phyloP scores from a whole-genome alignment of 2,113 vertebrate genomes.

The Turdus rufiventris region DNA sequence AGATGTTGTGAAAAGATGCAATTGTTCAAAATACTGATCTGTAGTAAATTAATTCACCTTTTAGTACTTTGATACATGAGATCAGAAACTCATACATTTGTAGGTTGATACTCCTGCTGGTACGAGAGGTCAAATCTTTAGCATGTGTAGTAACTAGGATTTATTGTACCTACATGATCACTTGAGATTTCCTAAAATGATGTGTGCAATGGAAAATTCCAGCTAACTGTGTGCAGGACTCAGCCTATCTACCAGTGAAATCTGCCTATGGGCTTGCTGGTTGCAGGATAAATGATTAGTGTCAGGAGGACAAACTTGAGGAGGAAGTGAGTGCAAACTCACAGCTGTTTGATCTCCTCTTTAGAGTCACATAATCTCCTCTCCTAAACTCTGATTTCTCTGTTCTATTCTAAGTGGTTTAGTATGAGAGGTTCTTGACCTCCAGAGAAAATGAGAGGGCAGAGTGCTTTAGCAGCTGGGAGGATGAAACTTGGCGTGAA shows the following conservation, averaged over 20 bases:
- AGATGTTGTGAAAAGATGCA: background rate
- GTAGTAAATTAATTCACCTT: background rate
- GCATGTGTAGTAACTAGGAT: background rate
- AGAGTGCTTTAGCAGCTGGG: background rate
- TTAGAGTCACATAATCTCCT: background rate
- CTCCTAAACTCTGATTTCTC: slow-evolving; percentile 17
- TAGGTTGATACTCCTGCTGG: background rate
- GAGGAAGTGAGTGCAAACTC: background rate
- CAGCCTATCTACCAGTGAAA: background rate
- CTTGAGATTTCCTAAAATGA: background rate
- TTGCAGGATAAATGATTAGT: background rate
- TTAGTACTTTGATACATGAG: background rate
- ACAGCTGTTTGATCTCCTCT: slow-evolving; percentile 4
- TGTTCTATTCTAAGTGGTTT: background rate
- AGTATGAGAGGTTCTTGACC: slow-evolving; percentile 6
- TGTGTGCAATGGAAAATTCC: background rate
- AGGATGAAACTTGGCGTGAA: background rate
- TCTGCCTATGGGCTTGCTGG: background rate
- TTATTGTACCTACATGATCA: background rate
- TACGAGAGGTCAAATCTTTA: background rate
- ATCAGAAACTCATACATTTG: background rate
- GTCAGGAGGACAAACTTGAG: background rate
- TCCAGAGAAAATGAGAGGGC: background rate
- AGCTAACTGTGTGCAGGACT: background rate
- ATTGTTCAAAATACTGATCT: background rate